Conservation (phyloP, 2,113 vertebrate species). For the Mobula birostris region DNA sequence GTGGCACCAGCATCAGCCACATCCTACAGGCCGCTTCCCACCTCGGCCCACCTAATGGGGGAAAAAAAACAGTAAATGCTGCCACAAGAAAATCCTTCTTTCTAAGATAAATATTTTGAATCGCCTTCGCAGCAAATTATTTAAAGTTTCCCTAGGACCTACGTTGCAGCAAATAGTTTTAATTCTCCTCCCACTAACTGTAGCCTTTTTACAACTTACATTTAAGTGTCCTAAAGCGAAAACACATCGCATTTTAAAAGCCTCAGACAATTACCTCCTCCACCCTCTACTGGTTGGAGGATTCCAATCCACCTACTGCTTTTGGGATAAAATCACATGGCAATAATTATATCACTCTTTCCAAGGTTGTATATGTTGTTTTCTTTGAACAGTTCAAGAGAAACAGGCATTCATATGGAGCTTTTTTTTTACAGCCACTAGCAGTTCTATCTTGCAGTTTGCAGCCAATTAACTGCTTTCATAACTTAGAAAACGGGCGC, state of each 20-base stretch:
- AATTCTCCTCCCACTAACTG: background rate
- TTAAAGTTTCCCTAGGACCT: no score
- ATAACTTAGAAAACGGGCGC: no score
- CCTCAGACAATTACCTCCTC: background rate
- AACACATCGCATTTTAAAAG: background rate
- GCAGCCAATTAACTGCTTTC: no score
- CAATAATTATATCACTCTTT: no score
- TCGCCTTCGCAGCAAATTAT: no score
- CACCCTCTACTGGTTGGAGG: conserved; percentile 15
- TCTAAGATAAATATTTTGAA: no score
- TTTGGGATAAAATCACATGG: no score
- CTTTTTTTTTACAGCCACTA: no score
- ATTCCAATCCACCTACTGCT: background rate
- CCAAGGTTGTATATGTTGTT: no score
- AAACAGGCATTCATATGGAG: no score
- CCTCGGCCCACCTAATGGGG: background rate
- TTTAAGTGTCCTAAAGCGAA: background rate
- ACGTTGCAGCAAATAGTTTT: background rate
- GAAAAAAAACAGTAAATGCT: background rate
- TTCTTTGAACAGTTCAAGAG: no score
- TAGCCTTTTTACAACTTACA: background rate
- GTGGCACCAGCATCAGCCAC: background rate
- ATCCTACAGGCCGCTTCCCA: background rate
- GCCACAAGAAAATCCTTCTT: background rate
- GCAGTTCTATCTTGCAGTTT: no score